phyloP scores from a whole-genome alignment of 2,113 vertebrate species.

The Lanius collurio region DNA sequence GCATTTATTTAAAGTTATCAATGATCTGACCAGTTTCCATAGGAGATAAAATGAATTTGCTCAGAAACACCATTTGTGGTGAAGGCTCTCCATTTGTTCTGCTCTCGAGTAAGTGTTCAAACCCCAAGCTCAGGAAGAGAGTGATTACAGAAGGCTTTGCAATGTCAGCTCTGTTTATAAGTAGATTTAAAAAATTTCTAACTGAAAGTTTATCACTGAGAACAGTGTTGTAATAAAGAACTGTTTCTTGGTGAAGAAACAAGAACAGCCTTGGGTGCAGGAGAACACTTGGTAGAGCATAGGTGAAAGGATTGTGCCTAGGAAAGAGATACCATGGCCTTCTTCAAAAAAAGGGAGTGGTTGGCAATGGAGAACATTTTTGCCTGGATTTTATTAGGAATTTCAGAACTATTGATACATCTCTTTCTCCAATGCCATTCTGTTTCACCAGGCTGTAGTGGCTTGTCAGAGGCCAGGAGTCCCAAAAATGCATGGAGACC shows the following conservation, averaged over 20 bases:
- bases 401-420: not conserved
- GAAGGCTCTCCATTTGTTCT: not conserved
- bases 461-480: not conserved
- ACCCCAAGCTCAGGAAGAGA: not conserved
- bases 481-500: not conserved
- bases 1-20: not conserved
- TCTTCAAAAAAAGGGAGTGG: not conserved
- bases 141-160: not conserved
- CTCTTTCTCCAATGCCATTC: not conserved
- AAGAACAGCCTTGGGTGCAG: not conserved
- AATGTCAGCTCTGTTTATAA: not conserved
- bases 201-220: not conserved
- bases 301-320: not conserved
- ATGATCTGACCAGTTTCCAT: not conserved
- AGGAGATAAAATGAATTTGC: not conserved
- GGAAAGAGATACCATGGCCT: not conserved
- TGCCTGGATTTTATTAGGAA: not conserved
- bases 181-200: not conserved
- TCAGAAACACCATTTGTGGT: not conserved
- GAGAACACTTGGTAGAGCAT: not conserved
- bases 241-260: not conserved
- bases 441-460: not conserved
- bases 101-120: not conserved
- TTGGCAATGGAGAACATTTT: not conserved
- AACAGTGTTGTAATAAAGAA: not conserved